phyloP scores from a whole-genome alignment of 2,797 vertebrate genomes.

The Cossypha niveicapilla region DNA sequence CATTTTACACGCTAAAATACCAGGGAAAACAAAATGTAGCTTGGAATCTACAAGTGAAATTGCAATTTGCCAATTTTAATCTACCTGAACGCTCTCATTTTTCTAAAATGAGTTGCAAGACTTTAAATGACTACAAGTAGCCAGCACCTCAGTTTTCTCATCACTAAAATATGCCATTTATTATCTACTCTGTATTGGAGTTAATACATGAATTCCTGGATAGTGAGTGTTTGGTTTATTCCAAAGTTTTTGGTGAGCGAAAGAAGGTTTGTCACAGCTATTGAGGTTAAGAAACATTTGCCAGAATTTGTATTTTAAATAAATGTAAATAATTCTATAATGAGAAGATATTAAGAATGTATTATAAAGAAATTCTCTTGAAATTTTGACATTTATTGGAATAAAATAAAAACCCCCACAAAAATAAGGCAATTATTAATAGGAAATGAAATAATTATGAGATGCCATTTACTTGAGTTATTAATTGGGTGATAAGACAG shows the following conservation, averaged over 20 bases:
- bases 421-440: neutral
- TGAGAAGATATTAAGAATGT: neutral
- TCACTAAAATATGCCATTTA: neutral
- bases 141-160: neutral
- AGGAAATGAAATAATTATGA: neutral
- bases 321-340: neutral
- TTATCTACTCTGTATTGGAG: neutral
- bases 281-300: neutral
- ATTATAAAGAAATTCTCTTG: neutral
- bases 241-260: neutral
- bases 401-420: fast-evolving
- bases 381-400: neutral
- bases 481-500: neutral
- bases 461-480: neutral
- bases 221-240: neutral
- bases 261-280: neutral
- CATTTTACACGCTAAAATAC: neutral
- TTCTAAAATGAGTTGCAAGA: neutral
- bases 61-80: neutral
- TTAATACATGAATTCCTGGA: neutral
- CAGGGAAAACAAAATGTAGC: neutral
- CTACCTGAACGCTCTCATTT: neutral
- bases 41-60: neutral
- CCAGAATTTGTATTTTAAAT: neutral
- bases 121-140: neutral